A percentile compares a stretch with the other conserved stretches of the same genome.
phyloP scores from a whole-genome alignment of 2,113 vertebrate genomes.

The Isichthys henryi region DNA sequence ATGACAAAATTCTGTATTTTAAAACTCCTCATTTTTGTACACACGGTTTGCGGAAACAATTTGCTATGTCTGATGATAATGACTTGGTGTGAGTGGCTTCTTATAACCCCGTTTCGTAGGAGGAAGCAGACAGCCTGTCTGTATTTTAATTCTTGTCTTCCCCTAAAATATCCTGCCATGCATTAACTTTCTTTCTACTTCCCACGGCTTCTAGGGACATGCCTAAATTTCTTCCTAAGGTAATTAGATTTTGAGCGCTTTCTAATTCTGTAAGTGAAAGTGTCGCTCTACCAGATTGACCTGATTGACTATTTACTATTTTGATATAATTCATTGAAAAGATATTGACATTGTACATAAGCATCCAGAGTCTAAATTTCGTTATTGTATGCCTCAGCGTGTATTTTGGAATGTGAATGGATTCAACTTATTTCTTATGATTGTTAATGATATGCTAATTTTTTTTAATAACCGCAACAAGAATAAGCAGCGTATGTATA shows the following conservation, averaged over 20 bases:
- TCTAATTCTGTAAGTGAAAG: background rate
- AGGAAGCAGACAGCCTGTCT: constrained; percentile 16
- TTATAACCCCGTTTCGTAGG: background rate
- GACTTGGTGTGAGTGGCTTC: background rate
- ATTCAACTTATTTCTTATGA: background rate
- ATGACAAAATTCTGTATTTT: background rate
- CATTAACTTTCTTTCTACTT: background rate
- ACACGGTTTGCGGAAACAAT: background rate
- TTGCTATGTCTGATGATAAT: background rate
- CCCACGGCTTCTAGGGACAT: background rate
- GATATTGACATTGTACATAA: background rate
- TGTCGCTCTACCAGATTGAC: background rate
- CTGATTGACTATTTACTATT: background rate
- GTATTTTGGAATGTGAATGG: background rate
- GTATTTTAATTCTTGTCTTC: background rate
- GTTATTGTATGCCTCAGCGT: background rate
- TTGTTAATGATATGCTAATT: background rate
- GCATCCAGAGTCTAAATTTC: background rate
- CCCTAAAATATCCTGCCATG: constrained; percentile 1
- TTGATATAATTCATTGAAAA: background rate
- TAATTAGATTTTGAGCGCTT: background rate
- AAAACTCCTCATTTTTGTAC: background rate
- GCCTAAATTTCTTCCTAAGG: background rate
- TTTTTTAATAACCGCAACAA: background rate
- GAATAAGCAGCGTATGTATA: background rate